phyloP scores from a whole-genome alignment of 1,140 invertebrate species.

The Rhyzopertha dominica region DNA sequence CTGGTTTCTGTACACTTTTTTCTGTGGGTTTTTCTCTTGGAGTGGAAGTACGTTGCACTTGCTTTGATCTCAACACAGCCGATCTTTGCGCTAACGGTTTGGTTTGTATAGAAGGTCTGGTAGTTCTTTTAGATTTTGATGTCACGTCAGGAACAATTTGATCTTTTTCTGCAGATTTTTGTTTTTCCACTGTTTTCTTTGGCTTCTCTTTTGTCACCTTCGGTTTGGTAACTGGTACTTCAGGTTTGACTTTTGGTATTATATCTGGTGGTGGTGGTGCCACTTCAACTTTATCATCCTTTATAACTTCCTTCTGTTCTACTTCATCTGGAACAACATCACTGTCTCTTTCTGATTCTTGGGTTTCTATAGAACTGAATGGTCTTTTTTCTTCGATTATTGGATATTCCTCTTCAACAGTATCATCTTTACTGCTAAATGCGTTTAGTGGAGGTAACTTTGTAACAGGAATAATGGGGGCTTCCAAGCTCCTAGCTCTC shows the following conservation, averaged over 20 bases:
- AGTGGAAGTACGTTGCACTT: too few relatives aligned
- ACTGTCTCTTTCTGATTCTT: not conserved
- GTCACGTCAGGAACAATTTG: constrained; percentile 58
- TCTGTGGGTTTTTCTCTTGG: too few relatives aligned
- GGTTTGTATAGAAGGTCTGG: constrained; percentile 11
- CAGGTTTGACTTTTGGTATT: not conserved
- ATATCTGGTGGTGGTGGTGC: not conserved
- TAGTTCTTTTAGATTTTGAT: constrained; percentile 26
- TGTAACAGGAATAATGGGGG: constrained; percentile 72
- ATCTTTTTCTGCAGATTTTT: constrained; percentile 42
- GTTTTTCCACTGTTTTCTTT: constrained; percentile 16
- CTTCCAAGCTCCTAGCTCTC: constrained; percentile 75
- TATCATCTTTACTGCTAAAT: constrained; percentile 83
- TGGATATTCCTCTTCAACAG: constrained; percentile 62
- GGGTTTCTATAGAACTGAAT: not conserved
- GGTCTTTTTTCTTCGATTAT: constrained; percentile 19
- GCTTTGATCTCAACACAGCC: too few relatives aligned
- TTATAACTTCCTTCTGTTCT: constrained; percentile 45
- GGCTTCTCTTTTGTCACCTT: constrained; percentile 8
- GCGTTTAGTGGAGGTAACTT: constrained; percentile 74
- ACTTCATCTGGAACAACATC: constrained; percentile 43
- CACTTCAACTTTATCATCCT: too few relatives aligned
- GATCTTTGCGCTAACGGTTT: constrained; percentile 12
- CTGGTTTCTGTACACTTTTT: too few relatives aligned
- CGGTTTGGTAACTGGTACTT: not conserved